Evolutionary conservation across 1,140 invertebrate genomes (phyloP).

Genomic region (Trichomalopsis sarcophagae): DNA sequence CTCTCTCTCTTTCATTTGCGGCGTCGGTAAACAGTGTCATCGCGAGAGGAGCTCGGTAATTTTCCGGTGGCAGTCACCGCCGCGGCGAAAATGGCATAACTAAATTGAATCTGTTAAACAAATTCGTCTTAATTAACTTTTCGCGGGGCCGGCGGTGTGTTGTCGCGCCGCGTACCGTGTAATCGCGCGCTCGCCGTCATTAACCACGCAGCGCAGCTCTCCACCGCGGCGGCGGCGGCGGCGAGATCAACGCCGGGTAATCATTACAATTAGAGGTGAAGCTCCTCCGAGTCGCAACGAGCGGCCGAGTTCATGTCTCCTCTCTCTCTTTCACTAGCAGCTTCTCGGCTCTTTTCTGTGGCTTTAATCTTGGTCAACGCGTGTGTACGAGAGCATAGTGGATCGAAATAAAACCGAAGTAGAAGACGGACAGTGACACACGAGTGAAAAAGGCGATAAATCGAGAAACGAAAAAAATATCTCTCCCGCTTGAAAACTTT

Average conservation of each 20-base stretch:
- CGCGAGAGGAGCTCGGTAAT: background rate
- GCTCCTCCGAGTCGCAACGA: background rate
- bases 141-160: background rate
- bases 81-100: slow-evolving; percentile 15
- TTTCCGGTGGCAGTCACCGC: background rate
- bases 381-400: no score
- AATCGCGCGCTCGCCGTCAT: background rate
- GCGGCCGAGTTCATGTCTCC: background rate
- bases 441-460: no score
- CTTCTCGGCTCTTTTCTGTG: slow-evolving; percentile 38
- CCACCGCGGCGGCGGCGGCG: background rate
- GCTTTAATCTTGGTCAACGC: no score
- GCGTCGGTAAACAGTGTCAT: background rate
- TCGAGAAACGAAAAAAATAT: no score
- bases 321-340: slow-evolving; percentile 12
- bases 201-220: background rate
- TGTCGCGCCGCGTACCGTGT: background rate
- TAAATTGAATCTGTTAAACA: slow-evolving; percentile 47
- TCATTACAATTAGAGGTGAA: slow-evolving; percentile 35
- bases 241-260: slow-evolving; percentile 37
- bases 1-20: background rate
- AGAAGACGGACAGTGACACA: no score
- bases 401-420: no score
- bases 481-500: no score
- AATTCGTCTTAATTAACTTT: slow-evolving; percentile 52